Conservation (phyloP, 2,797 vertebrate species). For the Tolypeutes matacus region DNA sequence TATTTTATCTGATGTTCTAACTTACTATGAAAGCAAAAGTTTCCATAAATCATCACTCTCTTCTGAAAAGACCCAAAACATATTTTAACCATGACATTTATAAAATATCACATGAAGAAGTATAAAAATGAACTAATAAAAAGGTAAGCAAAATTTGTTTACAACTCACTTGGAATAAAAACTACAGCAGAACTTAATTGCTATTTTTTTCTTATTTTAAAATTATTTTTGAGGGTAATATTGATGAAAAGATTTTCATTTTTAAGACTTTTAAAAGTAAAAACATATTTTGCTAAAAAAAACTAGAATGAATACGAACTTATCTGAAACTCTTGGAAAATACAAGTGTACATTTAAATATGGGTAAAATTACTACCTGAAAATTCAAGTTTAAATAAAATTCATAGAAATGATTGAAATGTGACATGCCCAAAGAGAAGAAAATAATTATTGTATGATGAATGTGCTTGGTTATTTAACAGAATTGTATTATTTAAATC, state of each 20-base stretch:
- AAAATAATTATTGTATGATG: background rate
- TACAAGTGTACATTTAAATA: background rate
- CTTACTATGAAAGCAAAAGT: background rate
- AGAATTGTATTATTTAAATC: constrained; percentile 23
- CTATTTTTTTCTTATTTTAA: background rate
- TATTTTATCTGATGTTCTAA: background rate
- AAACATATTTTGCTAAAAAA: background rate
- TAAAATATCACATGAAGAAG: background rate
- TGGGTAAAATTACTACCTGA: background rate
- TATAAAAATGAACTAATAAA: background rate
- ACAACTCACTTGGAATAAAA: constrained; percentile 34
- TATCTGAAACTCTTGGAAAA: constrained; percentile 2
- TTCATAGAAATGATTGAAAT: background rate
- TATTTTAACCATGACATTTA: background rate
- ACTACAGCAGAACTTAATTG: background rate
- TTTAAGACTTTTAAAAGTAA: background rate
- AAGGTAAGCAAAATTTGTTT: constrained; percentile 3
- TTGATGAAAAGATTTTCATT: background rate
- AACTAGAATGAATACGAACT: background rate
- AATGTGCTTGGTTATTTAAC: background rate
- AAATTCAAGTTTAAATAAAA: constrained; percentile 22
- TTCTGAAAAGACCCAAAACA: background rate
- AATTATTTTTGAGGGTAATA: background rate
- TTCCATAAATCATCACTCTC: constrained; percentile 16
- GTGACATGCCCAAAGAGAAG: background rate